Conservation (phyloP, 2,797 vertebrate species). For the Uromys caudimaculatus region DNA sequence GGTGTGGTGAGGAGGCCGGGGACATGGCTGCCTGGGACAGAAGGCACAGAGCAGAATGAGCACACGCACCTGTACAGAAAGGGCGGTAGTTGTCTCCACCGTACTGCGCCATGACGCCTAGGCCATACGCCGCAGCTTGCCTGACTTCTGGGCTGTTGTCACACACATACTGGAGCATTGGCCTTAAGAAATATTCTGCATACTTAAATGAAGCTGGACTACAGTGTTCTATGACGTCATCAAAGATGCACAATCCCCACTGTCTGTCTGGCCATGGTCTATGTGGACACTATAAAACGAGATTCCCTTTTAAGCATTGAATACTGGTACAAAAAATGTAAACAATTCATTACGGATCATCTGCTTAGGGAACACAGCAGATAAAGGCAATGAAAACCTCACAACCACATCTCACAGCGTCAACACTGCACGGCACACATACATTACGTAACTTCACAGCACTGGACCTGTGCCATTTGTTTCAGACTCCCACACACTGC, state of each 20-base stretch:
- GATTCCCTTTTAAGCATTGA: not conserved
- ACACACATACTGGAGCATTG: conserved; percentile 96
- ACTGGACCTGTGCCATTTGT: not conserved
- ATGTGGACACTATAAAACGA: conserved; percentile 92
- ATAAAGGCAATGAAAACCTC: not conserved
- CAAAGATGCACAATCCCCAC: conserved; percentile 99
- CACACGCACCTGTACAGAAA: conserved; percentile 94
- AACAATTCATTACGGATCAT: not conserved
- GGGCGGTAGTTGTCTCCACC: conserved; percentile 97
- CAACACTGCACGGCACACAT: not conserved
- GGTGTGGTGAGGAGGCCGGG: not conserved
- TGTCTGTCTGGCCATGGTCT: conserved; percentile 98
- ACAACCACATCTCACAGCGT: not conserved
- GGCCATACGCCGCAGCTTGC: conserved; percentile 97
- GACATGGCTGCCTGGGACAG: not conserved
- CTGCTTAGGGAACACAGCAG: not conserved
- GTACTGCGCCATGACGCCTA: conserved; percentile 98
- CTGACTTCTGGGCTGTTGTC: conserved; percentile 96
- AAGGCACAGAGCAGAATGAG: not conserved
- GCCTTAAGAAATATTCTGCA: conserved; percentile 95
- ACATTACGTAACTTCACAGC: conserved; percentile 1
- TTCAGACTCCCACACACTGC: not conserved
- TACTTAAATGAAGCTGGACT: conserved; percentile 98
- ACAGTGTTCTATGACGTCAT: conserved; percentile 98
- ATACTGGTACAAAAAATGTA: not conserved